Base-by-base conservation (phyloP, 2,888 invertebrate species). In the Lepetodrilus schrolli region DNA sequence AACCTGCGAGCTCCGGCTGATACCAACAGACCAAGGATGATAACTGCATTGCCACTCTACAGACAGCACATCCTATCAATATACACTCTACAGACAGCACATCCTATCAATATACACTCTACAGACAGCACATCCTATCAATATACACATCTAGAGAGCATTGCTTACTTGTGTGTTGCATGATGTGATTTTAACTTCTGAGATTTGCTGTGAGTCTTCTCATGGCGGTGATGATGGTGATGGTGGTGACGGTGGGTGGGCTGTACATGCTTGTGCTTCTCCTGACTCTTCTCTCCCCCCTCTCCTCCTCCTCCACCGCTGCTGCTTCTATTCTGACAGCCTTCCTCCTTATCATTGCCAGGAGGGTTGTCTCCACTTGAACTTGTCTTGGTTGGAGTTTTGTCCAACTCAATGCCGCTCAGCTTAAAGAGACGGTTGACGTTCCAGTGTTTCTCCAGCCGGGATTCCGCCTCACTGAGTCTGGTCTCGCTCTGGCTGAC, bases 181-280 rank as follows among this genome's bases (percentile, higher is more conserved):
- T 75, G 72, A 50, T 78, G 78, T 26, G 76, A 74, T 66, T 76
- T 76, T 34, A 73, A 76, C 43, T 73, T 75, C 51, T 66, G 77
- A 77, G 66, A 82, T 78, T 70, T 85, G 84, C 70, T 83, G 81
- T 75, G 71, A 4, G 68, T 65, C 34, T 73, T 73, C 26, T 74
- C 51, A 10, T 77, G 71, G 36, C 78, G 74, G 69, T 82, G 78
- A 68, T 80, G 79, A 66, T 81, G 82, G 38, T 83, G 82, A 23
- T 82, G 77, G 30, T 83, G 82, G 58, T 85, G 84, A 70, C 80
- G 81, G 36, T 80, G 80, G n/a, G n/a, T n/a, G n/a, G n/a, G n/a
- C 48, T 79, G 77, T 38, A 78, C 70, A 10, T 73, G 74, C 38
- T 73, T 70, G 20, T 78, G 74, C 38, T 77, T 75, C 13, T 74